Conservation (phyloP, 2,797 vertebrate genomes). For the Prionace glauca region DNA sequence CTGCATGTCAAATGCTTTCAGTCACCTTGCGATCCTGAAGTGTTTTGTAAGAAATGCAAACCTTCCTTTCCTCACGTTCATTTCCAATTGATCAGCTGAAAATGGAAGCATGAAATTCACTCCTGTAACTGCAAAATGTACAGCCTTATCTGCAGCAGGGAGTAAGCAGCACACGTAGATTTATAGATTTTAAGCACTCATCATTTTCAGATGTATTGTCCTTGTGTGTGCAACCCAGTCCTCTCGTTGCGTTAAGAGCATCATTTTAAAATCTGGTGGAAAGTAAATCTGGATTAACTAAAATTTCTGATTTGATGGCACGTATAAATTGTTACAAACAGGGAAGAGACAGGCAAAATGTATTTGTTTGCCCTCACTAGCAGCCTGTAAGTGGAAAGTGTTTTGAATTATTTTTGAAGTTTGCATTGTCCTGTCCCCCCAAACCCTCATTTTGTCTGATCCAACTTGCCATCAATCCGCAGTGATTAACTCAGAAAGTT, state of each 20-base stretch:
- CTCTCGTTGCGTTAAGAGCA: not conserved
- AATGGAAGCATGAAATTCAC: not conserved
- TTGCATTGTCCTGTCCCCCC: too few relatives aligned
- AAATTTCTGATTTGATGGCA: not conserved
- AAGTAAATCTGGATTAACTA: not conserved
- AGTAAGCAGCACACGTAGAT: not conserved
- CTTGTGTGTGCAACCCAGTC: not conserved
- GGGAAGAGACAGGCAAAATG: too few relatives aligned
- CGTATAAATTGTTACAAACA: not conserved
- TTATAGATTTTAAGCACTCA: not conserved
- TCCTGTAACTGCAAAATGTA: not conserved
- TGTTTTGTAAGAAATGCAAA: not conserved
- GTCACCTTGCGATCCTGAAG: not conserved
- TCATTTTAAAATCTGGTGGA: not conserved
- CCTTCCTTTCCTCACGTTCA: not conserved
- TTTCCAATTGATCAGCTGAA: not conserved
- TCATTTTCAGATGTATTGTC: not conserved
- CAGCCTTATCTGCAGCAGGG: not conserved
- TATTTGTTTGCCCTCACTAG: too few relatives aligned
- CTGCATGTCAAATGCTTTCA: not conserved
- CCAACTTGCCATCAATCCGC: too few relatives aligned
- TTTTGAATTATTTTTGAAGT: too few relatives aligned
- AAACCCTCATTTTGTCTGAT: too few relatives aligned
- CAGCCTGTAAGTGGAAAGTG: too few relatives aligned
- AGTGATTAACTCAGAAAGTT: too few relatives aligned